These are phyloP conservation scores for Poecilia picta DNA, from an alignment of 2,797 vertebrate species.

Conservation along the genomic window DNA sequence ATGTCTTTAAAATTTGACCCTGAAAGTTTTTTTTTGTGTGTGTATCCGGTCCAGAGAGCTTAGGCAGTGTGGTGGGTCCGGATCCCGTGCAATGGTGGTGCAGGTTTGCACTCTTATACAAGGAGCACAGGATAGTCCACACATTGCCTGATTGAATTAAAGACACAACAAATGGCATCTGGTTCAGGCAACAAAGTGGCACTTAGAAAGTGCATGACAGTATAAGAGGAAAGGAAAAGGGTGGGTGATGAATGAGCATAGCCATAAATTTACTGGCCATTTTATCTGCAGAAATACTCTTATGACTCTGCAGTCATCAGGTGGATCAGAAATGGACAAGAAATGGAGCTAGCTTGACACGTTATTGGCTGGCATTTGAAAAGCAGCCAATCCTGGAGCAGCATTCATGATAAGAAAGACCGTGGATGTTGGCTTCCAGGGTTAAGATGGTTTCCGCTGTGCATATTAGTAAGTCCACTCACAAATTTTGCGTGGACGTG, in stretches of 20 bases:
- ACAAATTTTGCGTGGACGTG: too few species aligned
- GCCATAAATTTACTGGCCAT: too few species aligned
- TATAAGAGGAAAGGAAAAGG: too few species aligned
- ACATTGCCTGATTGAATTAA: background rate
- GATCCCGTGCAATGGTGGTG: background rate
- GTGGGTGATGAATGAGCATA: too few species aligned
- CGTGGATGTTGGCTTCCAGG: background rate
- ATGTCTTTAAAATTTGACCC: constrained; percentile 9
- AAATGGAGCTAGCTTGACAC: background rate
- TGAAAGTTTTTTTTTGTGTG: background rate
- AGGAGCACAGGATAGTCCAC: background rate
- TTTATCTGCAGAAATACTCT: too few species aligned
- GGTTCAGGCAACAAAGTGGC: background rate
- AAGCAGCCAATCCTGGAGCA: too few species aligned
- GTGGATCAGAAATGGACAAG: too few species aligned
- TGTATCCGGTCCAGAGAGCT: background rate
- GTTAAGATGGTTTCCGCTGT: background rate
- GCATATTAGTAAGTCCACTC: too few species aligned
- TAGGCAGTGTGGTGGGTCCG: background rate
- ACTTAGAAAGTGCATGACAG: background rate
- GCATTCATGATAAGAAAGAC: background rate
- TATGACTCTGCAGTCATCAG: too few species aligned
- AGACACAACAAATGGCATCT: too few species aligned
- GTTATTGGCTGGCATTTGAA: too few species aligned
- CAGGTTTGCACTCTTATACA: background rate